These are phyloP conservation scores for Agrochola circellaris DNA, from an alignment of 2,888 invertebrate species.

Conservation along the genomic window DNA sequence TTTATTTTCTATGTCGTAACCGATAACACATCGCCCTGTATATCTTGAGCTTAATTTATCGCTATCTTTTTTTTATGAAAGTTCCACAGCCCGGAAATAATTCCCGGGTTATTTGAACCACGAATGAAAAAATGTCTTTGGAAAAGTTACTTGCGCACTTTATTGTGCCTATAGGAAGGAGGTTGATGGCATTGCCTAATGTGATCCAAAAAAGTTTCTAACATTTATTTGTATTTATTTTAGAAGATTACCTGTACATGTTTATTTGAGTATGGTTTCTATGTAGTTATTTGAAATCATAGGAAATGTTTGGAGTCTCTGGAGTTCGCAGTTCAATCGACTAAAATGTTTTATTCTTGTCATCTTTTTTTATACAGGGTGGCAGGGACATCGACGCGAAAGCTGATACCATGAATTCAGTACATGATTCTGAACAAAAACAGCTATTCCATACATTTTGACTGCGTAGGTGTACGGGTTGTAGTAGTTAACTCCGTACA, in stretches of 20 bases:
- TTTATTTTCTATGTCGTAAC: conserved; percentile 35
- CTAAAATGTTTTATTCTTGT: too few species aligned
- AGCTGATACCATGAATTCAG: too few species aligned
- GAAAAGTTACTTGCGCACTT: conserved; percentile 20
- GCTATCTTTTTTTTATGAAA: conserved; percentile 26
- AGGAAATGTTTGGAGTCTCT: background rate
- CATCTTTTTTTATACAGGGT: too few species aligned
- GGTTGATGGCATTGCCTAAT: background rate
- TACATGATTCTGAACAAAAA: too few species aligned
- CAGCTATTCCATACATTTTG: too few species aligned
- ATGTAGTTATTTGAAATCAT: conserved; percentile 16
- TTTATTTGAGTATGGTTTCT: background rate
- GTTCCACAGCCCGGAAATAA: conserved; percentile 17
- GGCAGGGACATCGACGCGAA: too few species aligned
- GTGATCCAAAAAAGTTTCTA: conserved; percentile 17
- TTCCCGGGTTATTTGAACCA: conserved; percentile 4
- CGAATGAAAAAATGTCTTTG: conserved; percentile 15
- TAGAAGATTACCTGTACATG: background rate
- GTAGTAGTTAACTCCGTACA: too few species aligned
- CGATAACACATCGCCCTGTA: conserved; percentile 16
- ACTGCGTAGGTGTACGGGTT: too few species aligned
- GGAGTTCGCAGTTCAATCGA: background rate
- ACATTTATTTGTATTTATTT: conserved; percentile 33
- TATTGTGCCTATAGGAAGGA: background rate
- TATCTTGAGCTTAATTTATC: conserved; percentile 14